A percentile compares a stretch with the other conserved stretches of the same genome.
Conservation (phyloP, 2,888 invertebrate species). For the Plagiodera versicolora region DNA sequence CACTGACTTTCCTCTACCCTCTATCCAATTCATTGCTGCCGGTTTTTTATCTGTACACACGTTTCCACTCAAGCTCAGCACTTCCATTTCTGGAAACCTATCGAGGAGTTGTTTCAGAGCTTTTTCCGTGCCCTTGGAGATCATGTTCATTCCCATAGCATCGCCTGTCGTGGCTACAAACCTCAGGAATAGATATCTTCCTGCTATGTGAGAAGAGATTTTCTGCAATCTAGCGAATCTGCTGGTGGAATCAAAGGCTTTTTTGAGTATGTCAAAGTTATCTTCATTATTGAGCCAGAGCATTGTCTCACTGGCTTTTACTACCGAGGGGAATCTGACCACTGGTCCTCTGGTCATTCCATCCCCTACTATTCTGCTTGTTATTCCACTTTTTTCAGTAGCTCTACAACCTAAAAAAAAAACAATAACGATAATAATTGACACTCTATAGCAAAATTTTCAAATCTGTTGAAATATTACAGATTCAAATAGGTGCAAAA, state of each 20-base stretch:
- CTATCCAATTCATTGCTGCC: constrained; percentile 95
- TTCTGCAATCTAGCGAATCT: constrained; percentile 82
- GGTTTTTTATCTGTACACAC: constrained; percentile 97
- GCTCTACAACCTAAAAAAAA: constrained; percentile 76
- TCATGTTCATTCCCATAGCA: constrained; percentile 99
- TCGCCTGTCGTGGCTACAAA: constrained; percentile 75
- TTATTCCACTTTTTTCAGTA: constrained; percentile 76
- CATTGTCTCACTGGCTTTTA: constrained; percentile 73
- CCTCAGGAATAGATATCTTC: constrained; percentile 77
- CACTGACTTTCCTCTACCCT: constrained; percentile 87
- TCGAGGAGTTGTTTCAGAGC: constrained; percentile 73
- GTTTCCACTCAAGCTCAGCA: constrained; percentile 91
- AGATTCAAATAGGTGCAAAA: too few relatives aligned
- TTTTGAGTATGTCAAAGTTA: constrained; percentile 78
- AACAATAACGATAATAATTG: not conserved
- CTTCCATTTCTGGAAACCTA: constrained; percentile 84
- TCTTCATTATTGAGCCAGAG: constrained; percentile 76
- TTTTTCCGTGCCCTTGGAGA: constrained; percentile 93
- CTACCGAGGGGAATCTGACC: constrained; percentile 77
- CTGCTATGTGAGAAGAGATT: constrained; percentile 80
- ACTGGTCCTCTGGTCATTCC: constrained; percentile 98
- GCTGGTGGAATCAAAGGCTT: constrained; percentile 87
- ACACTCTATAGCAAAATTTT: too few relatives aligned
- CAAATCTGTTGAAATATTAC: too few relatives aligned
- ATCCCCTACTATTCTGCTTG: constrained; percentile 80